Conservation (phyloP, 2,113 vertebrate genomes). For the Halcyon senegalensis region DNA sequence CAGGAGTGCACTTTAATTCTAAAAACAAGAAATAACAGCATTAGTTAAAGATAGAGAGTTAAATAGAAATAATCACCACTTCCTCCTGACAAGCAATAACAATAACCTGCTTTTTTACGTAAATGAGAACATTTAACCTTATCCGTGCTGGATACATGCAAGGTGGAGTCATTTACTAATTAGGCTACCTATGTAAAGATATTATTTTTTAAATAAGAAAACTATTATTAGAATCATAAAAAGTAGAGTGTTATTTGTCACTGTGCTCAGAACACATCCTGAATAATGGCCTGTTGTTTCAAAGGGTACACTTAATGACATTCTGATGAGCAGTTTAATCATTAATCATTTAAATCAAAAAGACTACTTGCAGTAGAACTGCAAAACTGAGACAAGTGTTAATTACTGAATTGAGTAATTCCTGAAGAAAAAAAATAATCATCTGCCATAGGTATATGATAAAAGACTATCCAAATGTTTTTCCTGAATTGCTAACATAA, state of each 20-base stretch:
- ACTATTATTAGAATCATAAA: neutral
- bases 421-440: neutral
- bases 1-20: neutral
- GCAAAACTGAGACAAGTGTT: neutral
- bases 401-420: neutral
- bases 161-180: neutral
- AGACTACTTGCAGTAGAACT: neutral
- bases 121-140: neutral
- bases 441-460: neutral
- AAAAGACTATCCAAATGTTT: neutral
- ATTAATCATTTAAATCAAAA: neutral
- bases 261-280: neutral
- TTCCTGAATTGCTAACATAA: neutral
- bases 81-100: neutral
- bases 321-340: neutral
- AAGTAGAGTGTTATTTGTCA: neutral
- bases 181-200: neutral
- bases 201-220: neutral
- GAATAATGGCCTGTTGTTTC: neutral
- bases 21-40: slow-evolving; percentile 49
- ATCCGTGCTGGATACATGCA: neutral
- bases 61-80: slow-evolving; percentile 35
- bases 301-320: neutral
- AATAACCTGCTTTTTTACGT: neutral
- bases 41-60: neutral